A percentile compares a stretch with the other conserved stretches of the same genome.
phyloP scores from a whole-genome alignment of 2,797 vertebrate genomes.

The Lerista edwardsae region DNA sequence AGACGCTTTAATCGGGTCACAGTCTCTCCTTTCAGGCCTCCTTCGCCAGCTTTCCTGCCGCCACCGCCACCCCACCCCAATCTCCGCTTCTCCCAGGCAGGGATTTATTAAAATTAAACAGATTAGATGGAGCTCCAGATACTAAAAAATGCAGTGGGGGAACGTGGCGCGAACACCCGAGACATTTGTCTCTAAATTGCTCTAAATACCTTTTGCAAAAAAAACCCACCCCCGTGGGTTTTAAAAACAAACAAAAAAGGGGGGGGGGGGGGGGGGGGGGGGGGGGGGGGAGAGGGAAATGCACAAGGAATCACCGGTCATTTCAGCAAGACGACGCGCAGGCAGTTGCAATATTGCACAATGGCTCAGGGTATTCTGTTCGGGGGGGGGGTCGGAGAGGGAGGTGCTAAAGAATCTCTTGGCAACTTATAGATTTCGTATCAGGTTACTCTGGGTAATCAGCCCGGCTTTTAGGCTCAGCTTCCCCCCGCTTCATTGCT shows the following conservation, averaged over 20 bases:
- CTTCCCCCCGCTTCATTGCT: conserved; percentile 87
- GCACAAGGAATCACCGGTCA: conserved; percentile 80
- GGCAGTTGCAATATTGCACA: conserved; percentile 84
- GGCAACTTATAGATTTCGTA: conserved; percentile 91
- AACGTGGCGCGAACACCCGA: conserved; percentile 80
- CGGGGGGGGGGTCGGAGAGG: neutral
- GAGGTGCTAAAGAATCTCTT: conserved; percentile 83
- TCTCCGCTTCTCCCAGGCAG: conserved; percentile 76
- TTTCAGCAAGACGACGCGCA: conserved; percentile 75
- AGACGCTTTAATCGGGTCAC: conserved; percentile 74
- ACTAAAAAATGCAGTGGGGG: conserved; percentile 79
- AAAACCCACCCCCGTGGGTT: conserved; percentile 80
- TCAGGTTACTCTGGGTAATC: conserved; percentile 90
- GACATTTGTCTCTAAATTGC: conserved; percentile 83
- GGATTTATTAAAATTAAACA: conserved; percentile 86
- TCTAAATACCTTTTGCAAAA: conserved; percentile 83
- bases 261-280: too few species aligned
- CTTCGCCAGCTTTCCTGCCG: neutral
- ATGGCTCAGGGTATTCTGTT: conserved; percentile 73
- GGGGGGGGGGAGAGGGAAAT: conserved; percentile 2
- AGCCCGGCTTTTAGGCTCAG: conserved; percentile 92
- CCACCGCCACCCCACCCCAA: conserved; percentile 31
- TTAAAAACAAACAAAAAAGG: conserved; percentile 60
- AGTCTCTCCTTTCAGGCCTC: conserved; percentile 39
- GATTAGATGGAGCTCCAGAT: conserved; percentile 82